A percentile compares a stretch with the other conserved stretches of the same genome.
Evolutionary conservation across 1,140 invertebrate genomes (phyloP).

Genomic region (Penaeus japonicus): DNA sequence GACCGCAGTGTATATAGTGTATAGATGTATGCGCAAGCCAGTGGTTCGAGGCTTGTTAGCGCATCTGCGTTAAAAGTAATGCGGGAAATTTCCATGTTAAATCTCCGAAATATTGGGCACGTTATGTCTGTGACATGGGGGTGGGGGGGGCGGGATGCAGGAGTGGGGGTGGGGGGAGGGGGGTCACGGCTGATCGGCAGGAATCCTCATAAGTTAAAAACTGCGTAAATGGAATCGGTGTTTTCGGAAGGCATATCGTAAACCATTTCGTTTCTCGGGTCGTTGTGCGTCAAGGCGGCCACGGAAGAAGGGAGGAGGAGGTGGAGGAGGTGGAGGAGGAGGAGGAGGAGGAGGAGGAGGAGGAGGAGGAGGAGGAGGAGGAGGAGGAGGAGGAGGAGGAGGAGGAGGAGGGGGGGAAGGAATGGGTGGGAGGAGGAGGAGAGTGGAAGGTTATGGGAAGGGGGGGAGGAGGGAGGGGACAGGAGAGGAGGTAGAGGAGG

Average conservation of each 20-base stretch:
- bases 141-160: too few species aligned
- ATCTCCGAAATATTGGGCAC: too few species aligned
- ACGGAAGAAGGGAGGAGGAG: neutral
- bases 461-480: neutral
- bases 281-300: neutral
- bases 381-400: neutral
- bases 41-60: conserved; percentile 8
- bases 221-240: too few species aligned
- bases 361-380: neutral
- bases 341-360: neutral
- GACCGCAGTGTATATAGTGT: too few species aligned
- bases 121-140: too few species aligned
- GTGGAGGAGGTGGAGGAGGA: neutral
- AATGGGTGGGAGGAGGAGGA: neutral
- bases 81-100: too few species aligned
- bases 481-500: neutral
- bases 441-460: neutral
- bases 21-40: neutral
- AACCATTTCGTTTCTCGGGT: too few species aligned
- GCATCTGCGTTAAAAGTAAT: neutral
- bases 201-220: too few species aligned
- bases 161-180: too few species aligned
- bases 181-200: too few species aligned
- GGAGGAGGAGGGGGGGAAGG: neutral
- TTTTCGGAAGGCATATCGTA: too few species aligned